Percentiles rank a stretch among this genome's conserved stretches.
Conservation (phyloP, 2,113 vertebrate genomes). For the Charadrius vociferus region DNA sequence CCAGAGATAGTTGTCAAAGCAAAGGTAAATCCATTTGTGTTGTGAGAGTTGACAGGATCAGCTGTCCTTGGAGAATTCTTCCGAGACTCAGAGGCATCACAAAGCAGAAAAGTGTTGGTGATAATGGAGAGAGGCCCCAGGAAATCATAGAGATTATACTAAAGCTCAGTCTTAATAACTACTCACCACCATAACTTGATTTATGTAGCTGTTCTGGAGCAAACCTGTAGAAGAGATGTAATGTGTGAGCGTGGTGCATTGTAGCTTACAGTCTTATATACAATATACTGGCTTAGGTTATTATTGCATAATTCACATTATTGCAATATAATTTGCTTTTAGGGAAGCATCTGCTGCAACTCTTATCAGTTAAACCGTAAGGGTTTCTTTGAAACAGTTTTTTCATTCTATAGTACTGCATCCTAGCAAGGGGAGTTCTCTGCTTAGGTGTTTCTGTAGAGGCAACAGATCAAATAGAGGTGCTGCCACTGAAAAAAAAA, state of each 20-base stretch:
- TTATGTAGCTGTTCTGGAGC: not conserved
- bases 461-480: not conserved
- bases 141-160: not conserved
- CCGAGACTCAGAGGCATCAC: not conserved
- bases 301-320: not conserved
- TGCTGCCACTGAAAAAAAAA: not conserved
- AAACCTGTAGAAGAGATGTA: not conserved
- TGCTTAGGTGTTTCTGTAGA: not conserved
- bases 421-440: not conserved
- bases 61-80: not conserved
- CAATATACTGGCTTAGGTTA: not conserved
- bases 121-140: not conserved
- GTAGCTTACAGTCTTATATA: not conserved
- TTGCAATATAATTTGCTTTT: not conserved
- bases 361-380: not conserved
- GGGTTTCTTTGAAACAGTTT: not conserved
- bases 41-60: not conserved
- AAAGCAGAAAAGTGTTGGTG: not conserved
- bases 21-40: conserved; percentile 16
- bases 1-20: not conserved
- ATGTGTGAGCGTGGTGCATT: not conserved
- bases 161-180: not conserved
- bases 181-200: not conserved
- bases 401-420: not conserved
- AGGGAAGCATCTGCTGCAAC: not conserved